Conservation (phyloP, 2,797 vertebrate species). For the Syngnathus acus region DNA sequence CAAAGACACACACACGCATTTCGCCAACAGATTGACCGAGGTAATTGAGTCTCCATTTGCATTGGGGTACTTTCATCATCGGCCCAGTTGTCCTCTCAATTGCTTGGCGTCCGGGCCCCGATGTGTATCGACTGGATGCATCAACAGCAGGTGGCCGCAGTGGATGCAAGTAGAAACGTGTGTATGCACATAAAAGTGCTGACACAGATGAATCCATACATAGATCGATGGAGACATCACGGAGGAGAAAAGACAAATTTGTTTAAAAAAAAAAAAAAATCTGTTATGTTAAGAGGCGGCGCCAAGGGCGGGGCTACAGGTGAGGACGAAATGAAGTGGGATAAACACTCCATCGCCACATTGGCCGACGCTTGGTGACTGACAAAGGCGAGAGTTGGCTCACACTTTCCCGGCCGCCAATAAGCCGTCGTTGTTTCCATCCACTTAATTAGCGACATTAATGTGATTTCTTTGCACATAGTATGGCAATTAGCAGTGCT, state of each 20-base stretch:
- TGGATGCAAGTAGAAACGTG: not conserved
- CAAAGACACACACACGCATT: constrained; percentile 19
- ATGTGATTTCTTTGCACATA: constrained; percentile 98
- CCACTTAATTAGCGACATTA: constrained; percentile 96
- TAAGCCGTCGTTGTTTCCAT: constrained; percentile 83
- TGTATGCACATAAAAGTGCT: constrained; percentile 22
- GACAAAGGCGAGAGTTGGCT: constrained; percentile 8
- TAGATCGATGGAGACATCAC: constrained; percentile 1
- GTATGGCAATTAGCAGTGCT: constrained; percentile 91
- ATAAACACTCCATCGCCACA: not conserved
- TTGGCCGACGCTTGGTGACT: not conserved
- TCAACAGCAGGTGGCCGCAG: constrained; percentile 38
- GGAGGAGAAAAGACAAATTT: not conserved
- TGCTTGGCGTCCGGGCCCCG: constrained; percentile 25
- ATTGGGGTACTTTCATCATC: constrained; percentile 74
- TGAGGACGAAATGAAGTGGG: not conserved
- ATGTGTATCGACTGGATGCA: constrained; percentile 18
- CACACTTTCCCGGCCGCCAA: constrained; percentile 72
- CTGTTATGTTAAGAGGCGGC: not conserved
- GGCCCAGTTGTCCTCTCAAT: constrained; percentile 19
- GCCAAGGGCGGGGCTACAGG: not conserved
- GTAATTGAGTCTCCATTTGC: constrained; percentile 95
- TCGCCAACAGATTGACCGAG: constrained; percentile 86
- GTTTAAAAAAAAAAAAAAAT: not conserved
- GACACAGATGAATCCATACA: constrained; percentile 35